Evolutionary conservation across 2,113 vertebrate species (phyloP), one percentile per base, ranked within the genome.

Genomic region (Thunnus thynnus): DNA sequence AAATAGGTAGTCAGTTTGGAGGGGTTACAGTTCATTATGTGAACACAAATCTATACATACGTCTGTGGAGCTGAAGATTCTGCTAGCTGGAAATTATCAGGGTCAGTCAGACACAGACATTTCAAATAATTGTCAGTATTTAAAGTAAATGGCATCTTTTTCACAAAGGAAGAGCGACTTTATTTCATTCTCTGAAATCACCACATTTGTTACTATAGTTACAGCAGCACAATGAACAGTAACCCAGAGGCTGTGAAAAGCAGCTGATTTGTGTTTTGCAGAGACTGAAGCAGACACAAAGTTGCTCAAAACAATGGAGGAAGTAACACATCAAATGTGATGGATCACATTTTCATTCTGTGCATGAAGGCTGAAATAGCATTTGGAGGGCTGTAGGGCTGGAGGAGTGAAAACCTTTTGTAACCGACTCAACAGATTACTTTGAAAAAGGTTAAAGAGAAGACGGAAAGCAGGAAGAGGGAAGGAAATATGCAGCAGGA

Each of bases 81-180:
- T 78, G 70, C 14, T 52, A 1, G 58, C 44, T 61, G 16, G 13
- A 55, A 57, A 55, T 75, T 18, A 76, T 52, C 32, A 55, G 80
- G 65, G 78, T 82, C 60, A 79, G 66, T 44, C 47, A 67, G 66
- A 72, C 54, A 62, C 25, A 65, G 66, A 51, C 62, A 72, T 65
- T 80, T 65, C n/a, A 65, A 54, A 74, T 89, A 86, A 91, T 74
- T 89, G 86, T 74, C 54, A 71, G 65, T 51, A 64, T 85, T 84
- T 80, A 75, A 32, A 51, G 57, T 70, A 82, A 90, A 88, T 56
- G 46, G n/a, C 73, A 87, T 13, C 27, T 78, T 84, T 82, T 78
- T 75, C 52, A 82, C 71, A 83, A 68, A 58, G 55, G 47, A 75
- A 83, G 47, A 80, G 54, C 32, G 62, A 84, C 41, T 61, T 74